These are phyloP conservation scores for Drosophila funebris DNA, from an alignment of 1,140 invertebrate species.

Conservation along the genomic window DNA sequence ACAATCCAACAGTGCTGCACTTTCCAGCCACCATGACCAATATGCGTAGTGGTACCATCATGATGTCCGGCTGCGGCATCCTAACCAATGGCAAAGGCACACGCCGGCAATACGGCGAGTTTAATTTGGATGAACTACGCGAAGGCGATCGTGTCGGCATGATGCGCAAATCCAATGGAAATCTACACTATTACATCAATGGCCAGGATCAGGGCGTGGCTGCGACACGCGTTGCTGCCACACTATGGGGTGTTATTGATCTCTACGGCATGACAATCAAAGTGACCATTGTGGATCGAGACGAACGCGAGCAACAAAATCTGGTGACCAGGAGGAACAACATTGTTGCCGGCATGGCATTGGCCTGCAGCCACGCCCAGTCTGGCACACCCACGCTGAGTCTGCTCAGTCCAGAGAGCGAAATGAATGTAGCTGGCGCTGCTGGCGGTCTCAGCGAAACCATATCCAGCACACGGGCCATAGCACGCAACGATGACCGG, in stretches of 20 bases:
- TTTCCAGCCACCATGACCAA: constrained; percentile 99
- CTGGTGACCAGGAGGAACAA: constrained; percentile 89
- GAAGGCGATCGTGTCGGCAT: constrained; percentile 93
- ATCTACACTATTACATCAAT: constrained; percentile 97
- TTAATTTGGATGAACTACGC: constrained; percentile 96
- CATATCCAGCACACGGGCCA: constrained; percentile 66
- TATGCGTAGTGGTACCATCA: constrained; percentile 96
- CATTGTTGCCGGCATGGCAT: constrained; percentile 82
- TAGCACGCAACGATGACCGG: constrained; percentile 86
- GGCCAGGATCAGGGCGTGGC: constrained; percentile 96
- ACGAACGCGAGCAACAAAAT: constrained; percentile 91
- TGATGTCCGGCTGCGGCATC: constrained; percentile 98
- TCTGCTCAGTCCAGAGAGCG: constrained; percentile 73
- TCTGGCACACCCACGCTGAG: constrained; percentile 69
- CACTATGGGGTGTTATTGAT: constrained; percentile 96
- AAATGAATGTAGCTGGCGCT: constrained; percentile 65
- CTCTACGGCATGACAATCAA: constrained; percentile 98
- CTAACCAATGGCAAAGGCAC: constrained; percentile 97
- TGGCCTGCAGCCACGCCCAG: constrained; percentile 45
- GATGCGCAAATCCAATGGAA: constrained; percentile 91
- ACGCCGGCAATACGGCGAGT: constrained; percentile 95
- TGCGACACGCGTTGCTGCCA: constrained; percentile 89
- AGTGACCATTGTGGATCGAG: constrained; percentile 92
- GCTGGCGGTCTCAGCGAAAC: constrained; percentile 60
- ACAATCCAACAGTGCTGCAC: constrained; percentile 94